These are phyloP conservation scores for Montipora sp. DNA, from an alignment of 64 coral and sea anemone species.

Conservation along the genomic window DNA sequence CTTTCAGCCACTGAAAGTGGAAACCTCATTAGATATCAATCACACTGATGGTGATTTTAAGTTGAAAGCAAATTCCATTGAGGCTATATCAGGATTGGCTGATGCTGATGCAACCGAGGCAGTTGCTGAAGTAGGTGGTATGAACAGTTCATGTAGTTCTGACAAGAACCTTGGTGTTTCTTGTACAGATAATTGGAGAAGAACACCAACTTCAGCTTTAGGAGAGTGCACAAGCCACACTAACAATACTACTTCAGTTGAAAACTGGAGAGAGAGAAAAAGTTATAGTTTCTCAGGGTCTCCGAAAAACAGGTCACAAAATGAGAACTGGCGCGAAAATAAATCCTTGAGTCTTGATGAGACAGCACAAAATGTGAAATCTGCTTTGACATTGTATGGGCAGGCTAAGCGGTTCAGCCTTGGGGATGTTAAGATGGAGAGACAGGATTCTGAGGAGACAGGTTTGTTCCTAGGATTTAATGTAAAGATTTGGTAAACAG, in stretches of 20 bases:
- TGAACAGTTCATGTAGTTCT: too few relatives aligned
- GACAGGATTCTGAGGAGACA: constrained; percentile 24
- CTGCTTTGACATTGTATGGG: neutral
- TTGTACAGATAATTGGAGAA: neutral
- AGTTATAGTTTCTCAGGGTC: neutral
- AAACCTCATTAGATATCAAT: neutral
- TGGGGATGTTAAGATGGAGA: constrained; percentile 19
- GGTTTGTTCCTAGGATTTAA: neutral
- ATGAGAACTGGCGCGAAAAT: constrained; percentile 18
- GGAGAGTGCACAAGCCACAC: neutral
- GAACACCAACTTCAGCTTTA: neutral
- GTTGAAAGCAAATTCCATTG: neutral
- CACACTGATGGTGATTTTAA: neutral
- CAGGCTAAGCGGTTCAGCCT: neutral
- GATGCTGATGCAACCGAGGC: neutral
- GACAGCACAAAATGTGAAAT: neutral
- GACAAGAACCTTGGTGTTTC: neutral
- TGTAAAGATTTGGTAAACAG: too few relatives aligned
- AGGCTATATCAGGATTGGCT: neutral
- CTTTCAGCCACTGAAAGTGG: neutral
- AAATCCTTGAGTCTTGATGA: constrained; percentile 41
- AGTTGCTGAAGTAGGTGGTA: neutral
- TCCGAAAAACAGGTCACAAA: neutral
- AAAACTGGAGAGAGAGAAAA: constrained; percentile 16
- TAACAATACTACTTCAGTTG: neutral